phyloP scores from a whole-genome alignment of 2,113 vertebrate genomes.

The Lanius ludovicianus region DNA sequence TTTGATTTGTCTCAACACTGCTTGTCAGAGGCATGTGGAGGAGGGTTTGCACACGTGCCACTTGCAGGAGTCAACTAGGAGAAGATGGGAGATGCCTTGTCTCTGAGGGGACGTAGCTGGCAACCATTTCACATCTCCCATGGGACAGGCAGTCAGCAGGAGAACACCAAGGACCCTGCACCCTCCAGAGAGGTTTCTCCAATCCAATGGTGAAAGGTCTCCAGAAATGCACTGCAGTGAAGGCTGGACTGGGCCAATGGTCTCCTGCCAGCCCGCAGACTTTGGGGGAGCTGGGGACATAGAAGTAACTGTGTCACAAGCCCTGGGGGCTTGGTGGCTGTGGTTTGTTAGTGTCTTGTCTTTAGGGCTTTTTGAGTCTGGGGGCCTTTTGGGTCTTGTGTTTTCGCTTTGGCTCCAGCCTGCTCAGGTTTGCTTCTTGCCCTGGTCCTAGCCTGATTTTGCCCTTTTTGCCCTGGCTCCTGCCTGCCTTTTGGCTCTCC shows the following conservation, averaged over 20 bases:
- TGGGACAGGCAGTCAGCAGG: background rate
- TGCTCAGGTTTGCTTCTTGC: background rate
- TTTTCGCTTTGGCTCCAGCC: background rate
- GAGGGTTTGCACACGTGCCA: background rate
- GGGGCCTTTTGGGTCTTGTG: background rate
- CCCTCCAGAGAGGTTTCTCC: background rate
- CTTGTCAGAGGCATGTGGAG: background rate
- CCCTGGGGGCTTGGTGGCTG: background rate
- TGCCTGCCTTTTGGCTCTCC: background rate
- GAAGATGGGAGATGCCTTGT: too few relatives aligned
- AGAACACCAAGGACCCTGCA: background rate
- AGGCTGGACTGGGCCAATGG: background rate
- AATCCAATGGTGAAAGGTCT: background rate
- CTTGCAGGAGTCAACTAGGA: background rate
- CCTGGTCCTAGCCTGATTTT: background rate
- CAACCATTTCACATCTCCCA: background rate
- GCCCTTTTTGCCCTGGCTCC: too few relatives aligned
- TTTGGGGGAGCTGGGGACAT: background rate
- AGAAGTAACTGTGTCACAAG: background rate
- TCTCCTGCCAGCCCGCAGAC: rapidly evolving
- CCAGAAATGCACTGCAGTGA: background rate
- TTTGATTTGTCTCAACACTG: background rate
- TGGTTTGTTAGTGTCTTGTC: background rate
- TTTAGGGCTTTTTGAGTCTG: background rate
- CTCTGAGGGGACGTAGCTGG: background rate